phyloP scores from a whole-genome alignment of 2,113 vertebrate species.

The Sinocyclocheilus rhinocerous region DNA sequence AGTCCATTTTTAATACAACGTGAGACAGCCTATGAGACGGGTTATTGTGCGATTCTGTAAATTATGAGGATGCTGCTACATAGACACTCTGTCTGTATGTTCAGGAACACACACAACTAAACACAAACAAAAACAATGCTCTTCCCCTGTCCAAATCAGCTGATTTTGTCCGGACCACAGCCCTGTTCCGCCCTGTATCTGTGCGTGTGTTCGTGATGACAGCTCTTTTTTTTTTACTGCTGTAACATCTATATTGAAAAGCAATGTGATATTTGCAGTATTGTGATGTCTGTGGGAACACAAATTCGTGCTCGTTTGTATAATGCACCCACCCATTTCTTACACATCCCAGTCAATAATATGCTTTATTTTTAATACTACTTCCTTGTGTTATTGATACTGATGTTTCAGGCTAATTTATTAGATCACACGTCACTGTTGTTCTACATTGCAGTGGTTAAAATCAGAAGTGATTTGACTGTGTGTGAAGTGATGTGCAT shows the following conservation, averaged over 20 bases:
- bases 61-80: not conserved
- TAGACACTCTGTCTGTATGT: not conserved
- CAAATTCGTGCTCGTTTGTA: not conserved
- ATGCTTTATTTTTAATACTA: not conserved
- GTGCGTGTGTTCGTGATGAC: conserved; percentile 4
- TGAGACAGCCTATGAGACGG: not conserved
- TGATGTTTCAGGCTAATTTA: not conserved
- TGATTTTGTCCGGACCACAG: conserved; percentile 37
- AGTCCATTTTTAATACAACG: conserved; percentile 68
- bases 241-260: not conserved
- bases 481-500: conserved; percentile 6
- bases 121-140: not conserved
- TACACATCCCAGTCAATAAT: not conserved
- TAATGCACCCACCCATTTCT: not conserved
- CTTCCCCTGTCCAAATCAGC: conserved; percentile 6
- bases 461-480: conserved; percentile 3
- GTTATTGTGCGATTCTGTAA: conserved; percentile 20
- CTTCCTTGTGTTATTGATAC: not conserved
- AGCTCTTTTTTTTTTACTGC: conserved; percentile 20
- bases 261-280: not conserved
- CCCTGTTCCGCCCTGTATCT: conserved; percentile 29
- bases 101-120: not conserved
- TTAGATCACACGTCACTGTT: conserved; percentile 15
- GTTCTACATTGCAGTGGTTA: not conserved
- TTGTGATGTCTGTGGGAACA: not conserved